phyloP scores from a whole-genome alignment of 2,797 vertebrate species.

The Cyclura pinguis region DNA sequence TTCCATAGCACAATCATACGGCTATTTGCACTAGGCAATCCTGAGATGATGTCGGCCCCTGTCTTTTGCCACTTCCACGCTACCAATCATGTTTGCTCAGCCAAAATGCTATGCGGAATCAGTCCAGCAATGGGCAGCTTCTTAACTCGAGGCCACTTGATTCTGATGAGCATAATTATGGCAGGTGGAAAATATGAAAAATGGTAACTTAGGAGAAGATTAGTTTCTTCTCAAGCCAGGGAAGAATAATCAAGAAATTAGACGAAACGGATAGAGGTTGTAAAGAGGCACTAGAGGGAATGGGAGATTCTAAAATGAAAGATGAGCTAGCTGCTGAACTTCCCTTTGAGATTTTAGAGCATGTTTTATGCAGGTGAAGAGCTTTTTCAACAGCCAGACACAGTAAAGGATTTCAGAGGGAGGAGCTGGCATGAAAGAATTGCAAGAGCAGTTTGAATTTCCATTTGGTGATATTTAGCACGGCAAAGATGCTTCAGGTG shows the following conservation, averaged over 20 bases:
- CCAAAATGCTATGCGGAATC: accelerated
- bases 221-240: slow-evolving; percentile 60
- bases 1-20: too few relatives aligned
- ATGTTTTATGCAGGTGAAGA: slow-evolving; percentile 45
- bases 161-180: slow-evolving; percentile 57
- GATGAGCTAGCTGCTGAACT: slow-evolving; percentile 45
- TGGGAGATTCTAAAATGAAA: slow-evolving; percentile 71
- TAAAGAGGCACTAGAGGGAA: slow-evolving; percentile 67
- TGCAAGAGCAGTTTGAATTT: not conserved
- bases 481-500: not conserved
- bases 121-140: not conserved
- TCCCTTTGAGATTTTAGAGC: slow-evolving; percentile 39
- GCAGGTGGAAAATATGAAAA: slow-evolving; percentile 60
- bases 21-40: too few relatives aligned
- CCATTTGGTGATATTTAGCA: accelerated
- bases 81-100: not conserved
- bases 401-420: not conserved
- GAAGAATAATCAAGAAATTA: slow-evolving; percentile 71
- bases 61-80: not conserved
- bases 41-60: not conserved
- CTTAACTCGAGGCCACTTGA: slow-evolving; percentile 1
- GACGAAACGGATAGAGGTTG: slow-evolving; percentile 58
- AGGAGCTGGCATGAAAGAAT: not conserved
- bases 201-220: slow-evolving; percentile 61
- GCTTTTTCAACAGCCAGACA: slow-evolving; percentile 38